Base-by-base conservation (phyloP, 2,113 vertebrate genomes). In the Gavialis gangeticus region DNA sequence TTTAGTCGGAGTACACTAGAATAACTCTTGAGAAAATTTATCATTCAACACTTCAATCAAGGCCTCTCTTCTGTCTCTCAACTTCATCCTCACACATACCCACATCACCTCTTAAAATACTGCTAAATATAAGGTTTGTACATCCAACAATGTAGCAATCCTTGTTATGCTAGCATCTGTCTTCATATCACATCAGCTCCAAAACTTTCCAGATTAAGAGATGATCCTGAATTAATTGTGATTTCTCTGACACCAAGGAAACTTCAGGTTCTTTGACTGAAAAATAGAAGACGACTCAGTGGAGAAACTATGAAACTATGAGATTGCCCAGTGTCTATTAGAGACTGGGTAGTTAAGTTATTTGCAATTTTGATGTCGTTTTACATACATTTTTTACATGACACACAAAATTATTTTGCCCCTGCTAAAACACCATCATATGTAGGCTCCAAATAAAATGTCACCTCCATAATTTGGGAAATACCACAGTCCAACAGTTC, bases 161-260 rank as follows among this genome's bases (percentile, higher is more conserved):
- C 91, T 25, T 2, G 2, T 87, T 57, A 69, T 37, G 85, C 18
- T 11, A 75, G 27, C 3, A 80, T 30, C 5, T 92, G 69, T 82
- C 93, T 91, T 82, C 59, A 66, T 60, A 88, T 90, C 79, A 90
- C 76, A 62, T 71, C 89, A 34, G n/a, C 55, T 58, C 54, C 84
- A 90, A 22, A 88, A 78, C 10, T 58, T 63, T 79, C 34, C 0
- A 13, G 69, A 10, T 79, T 88, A 24, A 96, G 58, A 30, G 13
- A 37, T 69, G 21, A 27, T 28, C 21, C 34, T 21, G n/a, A 89
- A 85, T 46, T 11, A 91, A 18, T 81, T 90, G 85, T 94, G 57
- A 82, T 96, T 25, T 82, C 66, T 37, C 64, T 18, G 15, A 76
- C 58, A 75, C 37, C 64, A 79, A 82, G 69, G n/a, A 85, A 93